phyloP scores from a whole-genome alignment of 1,140 invertebrate species.

The Eueides isabella region DNA sequence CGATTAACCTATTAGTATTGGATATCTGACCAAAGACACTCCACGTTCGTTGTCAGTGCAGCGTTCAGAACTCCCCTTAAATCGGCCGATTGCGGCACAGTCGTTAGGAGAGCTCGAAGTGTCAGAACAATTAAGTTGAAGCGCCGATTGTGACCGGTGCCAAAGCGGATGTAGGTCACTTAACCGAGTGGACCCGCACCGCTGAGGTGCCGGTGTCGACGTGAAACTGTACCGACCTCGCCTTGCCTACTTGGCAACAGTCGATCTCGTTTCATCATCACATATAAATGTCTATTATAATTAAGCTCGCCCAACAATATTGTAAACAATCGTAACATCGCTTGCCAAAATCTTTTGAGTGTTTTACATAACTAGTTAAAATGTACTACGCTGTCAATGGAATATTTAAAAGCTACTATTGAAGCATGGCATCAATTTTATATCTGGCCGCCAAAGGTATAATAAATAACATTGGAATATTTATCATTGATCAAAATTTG shows the following conservation, averaged over 20 bases:
- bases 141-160: conserved; percentile 79
- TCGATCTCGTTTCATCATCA: conserved; percentile 39
- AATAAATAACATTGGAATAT: background rate
- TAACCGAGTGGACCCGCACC: conserved; percentile 66
- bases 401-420: background rate
- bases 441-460: conserved; percentile 9
- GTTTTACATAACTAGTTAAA: conserved; percentile 10
- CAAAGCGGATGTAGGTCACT: conserved; percentile 81
- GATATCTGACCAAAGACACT: conserved; percentile 55
- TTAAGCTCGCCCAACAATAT: conserved; percentile 31
- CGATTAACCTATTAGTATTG: conserved; percentile 57
- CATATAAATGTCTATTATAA: conserved; percentile 45
- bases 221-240: conserved; percentile 47
- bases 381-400: conserved; percentile 4
- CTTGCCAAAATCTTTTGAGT: conserved; percentile 28
- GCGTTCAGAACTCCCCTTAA: conserved; percentile 66
- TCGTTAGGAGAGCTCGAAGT: conserved; percentile 78
- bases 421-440: background rate
- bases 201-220: conserved; percentile 45
- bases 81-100: conserved; percentile 76
- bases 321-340: conserved; percentile 24
- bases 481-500: background rate
- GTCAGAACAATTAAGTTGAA: conserved; percentile 81
- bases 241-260: conserved; percentile 58
- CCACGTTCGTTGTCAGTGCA: conserved; percentile 53